Evolutionary conservation across 2,888 invertebrate genomes (phyloP), one percentile per base, ranked within the genome.

Genomic region (Aspidiotus destructor): DNA sequence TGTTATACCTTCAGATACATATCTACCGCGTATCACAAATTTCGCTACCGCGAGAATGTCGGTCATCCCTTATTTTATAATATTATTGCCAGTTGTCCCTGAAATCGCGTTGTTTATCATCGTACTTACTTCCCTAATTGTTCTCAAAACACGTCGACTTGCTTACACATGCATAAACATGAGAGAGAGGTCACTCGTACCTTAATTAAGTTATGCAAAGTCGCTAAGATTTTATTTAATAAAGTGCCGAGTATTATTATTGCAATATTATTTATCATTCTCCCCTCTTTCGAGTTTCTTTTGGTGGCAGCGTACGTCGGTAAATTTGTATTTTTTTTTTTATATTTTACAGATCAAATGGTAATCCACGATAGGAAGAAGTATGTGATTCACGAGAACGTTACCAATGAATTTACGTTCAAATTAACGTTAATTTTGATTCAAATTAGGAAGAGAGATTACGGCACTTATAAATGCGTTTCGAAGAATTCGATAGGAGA

Each of bases 401-500:
- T 77, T 92, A 92, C 76, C 86, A 90, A 9, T 88, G 88, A 77
- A 91, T 92, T 91, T 82, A 84, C 67, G 81, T 67, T 67, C 40
- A 17, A 28, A 11, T 15, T 67, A 15, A 67, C 58, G 7, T 42
- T 93, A 71, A 82, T 87, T 65, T 86, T 93, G 60, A 82, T 84
- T 69, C 85, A 86, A 74, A 83, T 92, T 71, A 86, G 87, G 75
- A 83, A 85, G 72, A 83, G 83, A 70, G 90, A 91, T 77, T 83
- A 90, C 73, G 90, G 90, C 15, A 90, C 90, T 62, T 92, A 92
- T 81, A 91, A 89, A 77, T 93, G 92, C 80, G 90, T 91, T 75
- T 92, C 92, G 64, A 92, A 92, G 79, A 93, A 93, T 79, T 91
- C 91, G 71, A 90, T 93, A 75, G 93, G 92, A 0, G 91, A 90